phyloP scores from a whole-genome alignment of 2,888 invertebrate species.

The Scaptomyza cyrtandrae region DNA sequence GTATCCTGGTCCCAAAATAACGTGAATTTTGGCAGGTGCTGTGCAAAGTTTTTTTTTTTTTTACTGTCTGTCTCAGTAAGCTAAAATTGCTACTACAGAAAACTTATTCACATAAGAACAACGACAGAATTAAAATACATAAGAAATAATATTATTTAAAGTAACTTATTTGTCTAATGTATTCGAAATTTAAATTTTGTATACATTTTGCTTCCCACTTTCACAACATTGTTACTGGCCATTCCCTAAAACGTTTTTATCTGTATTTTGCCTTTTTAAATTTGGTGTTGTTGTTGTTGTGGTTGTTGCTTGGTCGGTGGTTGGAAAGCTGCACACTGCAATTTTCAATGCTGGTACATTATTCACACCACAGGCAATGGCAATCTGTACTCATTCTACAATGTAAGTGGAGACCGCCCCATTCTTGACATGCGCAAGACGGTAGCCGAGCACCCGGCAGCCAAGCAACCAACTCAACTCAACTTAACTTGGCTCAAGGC shows the following conservation, averaged over 20 bases:
- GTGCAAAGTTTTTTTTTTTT: constrained; percentile 31
- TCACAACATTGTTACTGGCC: constrained; percentile 16
- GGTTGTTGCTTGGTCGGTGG: constrained; percentile 5
- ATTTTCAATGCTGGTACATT: constrained; percentile 65
- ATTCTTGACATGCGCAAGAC: constrained; percentile 64
- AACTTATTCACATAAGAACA: neutral
- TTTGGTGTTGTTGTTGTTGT: constrained; percentile 39
- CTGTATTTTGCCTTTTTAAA: constrained; percentile 46
- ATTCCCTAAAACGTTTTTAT: constrained; percentile 25
- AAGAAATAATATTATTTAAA: neutral
- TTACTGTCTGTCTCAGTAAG: too few species aligned
- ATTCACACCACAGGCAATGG: constrained; percentile 67
- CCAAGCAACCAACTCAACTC: constrained; percentile 39
- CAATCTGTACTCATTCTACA: constrained; percentile 29
- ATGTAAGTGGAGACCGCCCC: constrained; percentile 48
- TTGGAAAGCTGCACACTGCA: constrained; percentile 23
- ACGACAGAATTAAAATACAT: neutral
- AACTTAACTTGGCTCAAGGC: constrained; percentile 34
- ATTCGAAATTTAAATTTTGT: neutral
- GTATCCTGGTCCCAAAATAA: constrained; percentile 42
- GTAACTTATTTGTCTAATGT: neutral
- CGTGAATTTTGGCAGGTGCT: constrained; percentile 70
- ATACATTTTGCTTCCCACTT: neutral
- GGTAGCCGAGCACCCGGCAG: constrained; percentile 39
- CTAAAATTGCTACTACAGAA: constrained; percentile 2